Evolutionary conservation across 2,797 vertebrate species (phyloP), one percentile per base, ranked within the genome.

Genomic region (Glossophaga mutica): DNA sequence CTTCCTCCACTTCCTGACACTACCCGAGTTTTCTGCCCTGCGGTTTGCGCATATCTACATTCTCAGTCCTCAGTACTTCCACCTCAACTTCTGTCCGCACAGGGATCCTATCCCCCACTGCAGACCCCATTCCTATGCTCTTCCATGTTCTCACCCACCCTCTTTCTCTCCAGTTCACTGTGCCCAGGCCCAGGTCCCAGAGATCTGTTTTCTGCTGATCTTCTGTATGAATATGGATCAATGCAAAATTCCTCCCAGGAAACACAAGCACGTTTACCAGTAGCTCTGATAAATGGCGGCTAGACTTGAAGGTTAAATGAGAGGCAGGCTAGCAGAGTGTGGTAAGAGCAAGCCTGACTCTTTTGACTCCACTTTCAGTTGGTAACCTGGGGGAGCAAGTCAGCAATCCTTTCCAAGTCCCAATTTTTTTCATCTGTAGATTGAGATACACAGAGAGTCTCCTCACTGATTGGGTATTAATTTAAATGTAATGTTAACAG

Each of bases 401-500:
- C 65, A 37, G 22, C 70, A 34, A 14, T n/a, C 18, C 14, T 84
- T 16, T 57, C 39, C 5, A 11, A 78, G 29, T 4, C 9, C 67
- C 65, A 34, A 3, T 62, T 29, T n/a, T n/a, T 79, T 48, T 32
- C 6, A 42, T 39, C 44, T 55, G 21, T 73, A 73, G 84, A 79
- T 48, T 77, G 44, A 39, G 44, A 91, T 73, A 37, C 65, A 67
- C 11, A 46, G 6, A 52, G 39, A 29, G 29, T 46, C 70, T 88
- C 39, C 19, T 81, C 22, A 21, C 48, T 1, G 32, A 18, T 22
- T 46, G 37, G 24, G 26, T 50, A 81, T 21, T 26, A 37, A 29
- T 68, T 85, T 42, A 74, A 71, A 12, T 67, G 21, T 48, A 65
- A 81, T 81, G 39, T 74, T 74, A 39, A 77, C 87, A 83, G 32